Conservation (phyloP, 2,113 vertebrate species). For the Phylloscopus trochilus region DNA sequence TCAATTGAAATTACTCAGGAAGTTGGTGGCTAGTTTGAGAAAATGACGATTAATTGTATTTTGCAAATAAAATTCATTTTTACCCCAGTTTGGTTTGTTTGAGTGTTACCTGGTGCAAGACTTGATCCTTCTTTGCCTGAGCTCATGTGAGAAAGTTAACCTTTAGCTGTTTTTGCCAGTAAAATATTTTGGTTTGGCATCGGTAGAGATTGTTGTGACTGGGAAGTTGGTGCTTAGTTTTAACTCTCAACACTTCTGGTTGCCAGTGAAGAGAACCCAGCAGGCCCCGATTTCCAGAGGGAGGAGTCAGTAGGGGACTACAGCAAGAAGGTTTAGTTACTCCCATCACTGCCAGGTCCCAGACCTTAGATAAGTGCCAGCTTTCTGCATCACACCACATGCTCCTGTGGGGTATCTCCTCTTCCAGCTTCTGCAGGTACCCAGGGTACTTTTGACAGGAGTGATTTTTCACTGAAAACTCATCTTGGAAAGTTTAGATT, state of each 20-base stretch:
- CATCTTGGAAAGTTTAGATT: not conserved
- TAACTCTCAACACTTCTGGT: not conserved
- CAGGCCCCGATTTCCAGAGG: not conserved
- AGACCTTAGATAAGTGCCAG: not conserved
- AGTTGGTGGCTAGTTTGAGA: not conserved
- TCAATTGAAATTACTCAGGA: not conserved
- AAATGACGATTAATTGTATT: not conserved
- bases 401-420: not conserved
- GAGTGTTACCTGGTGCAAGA: not conserved
- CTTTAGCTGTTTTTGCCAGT: not conserved
- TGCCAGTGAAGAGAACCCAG: not conserved
- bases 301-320: not conserved
- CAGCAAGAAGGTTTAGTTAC: not conserved
- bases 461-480: not conserved
- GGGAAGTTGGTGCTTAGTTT: not conserved
- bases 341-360: not conserved
- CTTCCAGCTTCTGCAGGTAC: not conserved
- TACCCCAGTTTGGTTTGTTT: not conserved
- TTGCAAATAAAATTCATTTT: not conserved
- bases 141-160: not conserved
- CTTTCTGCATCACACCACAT: not conserved
- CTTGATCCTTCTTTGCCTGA: not conserved
- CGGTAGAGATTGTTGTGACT: not conserved
- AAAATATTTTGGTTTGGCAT: not conserved
- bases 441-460: not conserved